Evolutionary conservation across 92 coral and sea anemone species (phyloP), one percentile per base, ranked within the genome.

Genomic region (Plumapathes pennacea): DNA sequence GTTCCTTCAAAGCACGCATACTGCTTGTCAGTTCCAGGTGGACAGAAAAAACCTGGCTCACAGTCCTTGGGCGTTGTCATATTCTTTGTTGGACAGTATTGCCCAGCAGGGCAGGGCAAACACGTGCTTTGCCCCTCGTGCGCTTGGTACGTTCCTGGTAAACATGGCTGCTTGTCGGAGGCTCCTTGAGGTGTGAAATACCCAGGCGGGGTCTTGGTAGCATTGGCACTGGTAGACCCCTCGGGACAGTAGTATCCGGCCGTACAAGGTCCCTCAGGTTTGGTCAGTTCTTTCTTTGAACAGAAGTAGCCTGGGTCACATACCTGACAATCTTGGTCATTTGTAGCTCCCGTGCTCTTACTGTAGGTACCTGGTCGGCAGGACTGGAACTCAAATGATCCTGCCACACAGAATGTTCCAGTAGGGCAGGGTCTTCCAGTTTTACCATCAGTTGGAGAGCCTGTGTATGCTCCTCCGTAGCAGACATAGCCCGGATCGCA

Each of bases 241-340:
- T 82, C 85, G 14, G 87, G 81, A 46, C 98, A 92, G 57, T 88
- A 92, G 50, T 72, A 88, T 3, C 98, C 98, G 7, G 87, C 75
- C 52, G 72, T 62, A 65, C 98, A 92, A 37, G 98, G 94, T 1
- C 98, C 98, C 36, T 92, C 96, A 7, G 98, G 98, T 6, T 78
- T 71, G 10, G 94, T 82, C 5, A 88, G 84, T 30, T 74, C 75
- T 42, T 82, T 84, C 50, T 23, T 41, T 4, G 94, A 72, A 46
- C 98, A 92, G 66, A 64, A 92, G 74, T 88, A 92, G 10, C 98
- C 98, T n/a, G 82, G 86, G 56, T 92, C 85, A 19, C 98, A 92
- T 43, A 55, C 49, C 52, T 78, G 86, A 46, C 98, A 92, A 26
- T 92, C 98, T 50, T 84, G 96, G 60, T 92, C 85, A 58, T 89